A percentile compares a stretch with the other conserved stretches of the same genome.
Conservation (phyloP, 2,888 invertebrate genomes). For the Digitonthophagus gazella region DNA sequence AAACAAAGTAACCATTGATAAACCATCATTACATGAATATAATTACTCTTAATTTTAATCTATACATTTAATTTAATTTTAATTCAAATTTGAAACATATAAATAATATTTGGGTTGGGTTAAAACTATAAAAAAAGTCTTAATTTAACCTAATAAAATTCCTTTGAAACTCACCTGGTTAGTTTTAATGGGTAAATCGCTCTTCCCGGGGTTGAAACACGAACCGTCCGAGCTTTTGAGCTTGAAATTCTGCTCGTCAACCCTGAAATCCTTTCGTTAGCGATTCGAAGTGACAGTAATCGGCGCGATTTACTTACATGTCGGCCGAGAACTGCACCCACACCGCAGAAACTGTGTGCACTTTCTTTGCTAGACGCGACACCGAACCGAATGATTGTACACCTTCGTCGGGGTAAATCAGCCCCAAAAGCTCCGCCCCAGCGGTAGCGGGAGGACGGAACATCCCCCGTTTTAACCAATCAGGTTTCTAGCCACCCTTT, state of each 20-base stretch:
- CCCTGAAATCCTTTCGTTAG: conserved; percentile 30
- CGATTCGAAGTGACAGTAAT: background rate
- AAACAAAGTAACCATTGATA: too few relatives aligned
- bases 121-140: background rate
- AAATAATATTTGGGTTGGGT: background rate
- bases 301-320: background rate
- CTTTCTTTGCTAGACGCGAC: background rate
- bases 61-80: too few relatives aligned
- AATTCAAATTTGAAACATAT: background rate
- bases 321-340: background rate
- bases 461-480: conserved; percentile 19
- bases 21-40: too few relatives aligned
- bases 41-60: too few relatives aligned
- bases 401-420: conserved; percentile 20
- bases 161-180: conserved; percentile 35
- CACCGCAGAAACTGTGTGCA: conserved; percentile 5
- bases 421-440: conserved; percentile 21
- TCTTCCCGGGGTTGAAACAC: conserved; percentile 28
- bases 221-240: conserved; percentile 32
- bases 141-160: too few relatives aligned
- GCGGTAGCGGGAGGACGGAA: conserved; percentile 17
- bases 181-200: conserved; percentile 32
- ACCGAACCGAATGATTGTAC: conserved; percentile 24
- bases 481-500: conserved; percentile 23
- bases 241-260: conserved; percentile 32